Percentiles rank a stretch among this genome's conserved stretches.
Evolutionary conservation across 2,113 vertebrate genomes (phyloP).

Genomic region (Perognathus longimembris): DNA sequence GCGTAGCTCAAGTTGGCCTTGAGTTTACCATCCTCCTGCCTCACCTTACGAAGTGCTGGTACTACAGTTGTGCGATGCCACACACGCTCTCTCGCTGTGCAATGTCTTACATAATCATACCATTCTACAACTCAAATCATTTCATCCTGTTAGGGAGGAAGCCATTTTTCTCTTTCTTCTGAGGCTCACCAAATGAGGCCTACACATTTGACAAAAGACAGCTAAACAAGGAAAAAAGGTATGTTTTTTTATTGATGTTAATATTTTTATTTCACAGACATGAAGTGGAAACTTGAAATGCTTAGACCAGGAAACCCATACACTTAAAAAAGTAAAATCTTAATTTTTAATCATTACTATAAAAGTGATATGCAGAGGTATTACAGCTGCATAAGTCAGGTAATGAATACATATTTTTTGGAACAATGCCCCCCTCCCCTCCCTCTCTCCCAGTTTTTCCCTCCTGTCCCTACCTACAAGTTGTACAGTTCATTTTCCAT

Average conservation of each 20-base stretch:
- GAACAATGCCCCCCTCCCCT: no score
- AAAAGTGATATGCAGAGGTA: no score
- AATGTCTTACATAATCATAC: background rate
- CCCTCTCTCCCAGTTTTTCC: no score
- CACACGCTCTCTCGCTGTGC: background rate
- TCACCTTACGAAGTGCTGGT: background rate
- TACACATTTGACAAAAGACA: background rate
- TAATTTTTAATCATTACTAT: no score
- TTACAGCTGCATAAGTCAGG: no score
- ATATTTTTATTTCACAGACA: background rate
- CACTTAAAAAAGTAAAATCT: no score
- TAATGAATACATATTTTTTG: no score
- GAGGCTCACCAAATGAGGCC: background rate
- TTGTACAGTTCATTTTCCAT: no score
- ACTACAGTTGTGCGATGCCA: background rate
- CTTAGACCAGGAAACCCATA: background rate
- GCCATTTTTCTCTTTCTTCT: background rate
- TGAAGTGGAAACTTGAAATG: background rate
- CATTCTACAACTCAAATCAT: background rate
- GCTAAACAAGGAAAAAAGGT: background rate
- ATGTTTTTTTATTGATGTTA: background rate
- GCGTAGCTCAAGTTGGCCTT: background rate
- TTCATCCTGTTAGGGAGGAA: background rate
- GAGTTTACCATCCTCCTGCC: background rate
- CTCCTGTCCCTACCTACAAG: no score